These are phyloP conservation scores for Thelaira solivaga DNA, from an alignment of 2,888 invertebrate species.

Conservation along the genomic window DNA sequence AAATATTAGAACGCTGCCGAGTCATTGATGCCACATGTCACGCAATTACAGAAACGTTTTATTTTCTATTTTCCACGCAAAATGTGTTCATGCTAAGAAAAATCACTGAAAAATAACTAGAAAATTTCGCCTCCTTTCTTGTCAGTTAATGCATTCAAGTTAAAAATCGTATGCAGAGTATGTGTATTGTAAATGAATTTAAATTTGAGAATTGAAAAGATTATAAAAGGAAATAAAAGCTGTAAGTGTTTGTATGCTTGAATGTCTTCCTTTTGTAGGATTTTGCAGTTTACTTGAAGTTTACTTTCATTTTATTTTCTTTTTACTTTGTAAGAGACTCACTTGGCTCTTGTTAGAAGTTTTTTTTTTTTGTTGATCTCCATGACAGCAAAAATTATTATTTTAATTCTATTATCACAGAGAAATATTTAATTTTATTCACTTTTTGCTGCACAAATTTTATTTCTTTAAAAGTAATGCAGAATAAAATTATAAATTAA, in stretches of 20 bases:
- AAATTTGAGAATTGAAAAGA: constrained; percentile 26
- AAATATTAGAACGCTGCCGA: constrained; percentile 63
- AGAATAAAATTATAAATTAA: too few relatives aligned
- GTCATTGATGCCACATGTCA: constrained; percentile 63
- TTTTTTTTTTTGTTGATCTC: too few relatives aligned
- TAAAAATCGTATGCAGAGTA: too few relatives aligned
- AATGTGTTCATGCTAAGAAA: background rate
- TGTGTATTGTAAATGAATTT: background rate
- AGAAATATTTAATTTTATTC: too few relatives aligned
- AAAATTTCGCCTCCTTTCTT: background rate
- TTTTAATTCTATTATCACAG: too few relatives aligned
- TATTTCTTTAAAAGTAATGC: too few relatives aligned
- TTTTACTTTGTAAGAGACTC: background rate
- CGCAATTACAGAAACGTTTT: constrained; percentile 45
- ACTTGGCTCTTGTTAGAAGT: too few relatives aligned
- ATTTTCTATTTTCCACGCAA: background rate
- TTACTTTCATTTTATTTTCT: background rate
- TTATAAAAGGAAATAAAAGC: background rate
- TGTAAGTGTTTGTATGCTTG: constrained; percentile 6
- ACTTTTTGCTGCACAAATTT: too few relatives aligned
- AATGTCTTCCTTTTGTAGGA: constrained; percentile 29
- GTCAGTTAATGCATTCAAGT: background rate
- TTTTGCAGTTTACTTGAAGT: too few relatives aligned
- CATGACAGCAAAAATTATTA: too few relatives aligned
- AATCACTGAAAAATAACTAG: constrained; percentile 7